Conservation (phyloP, 2,888 invertebrate species). For the Drosophila percnosoma region DNA sequence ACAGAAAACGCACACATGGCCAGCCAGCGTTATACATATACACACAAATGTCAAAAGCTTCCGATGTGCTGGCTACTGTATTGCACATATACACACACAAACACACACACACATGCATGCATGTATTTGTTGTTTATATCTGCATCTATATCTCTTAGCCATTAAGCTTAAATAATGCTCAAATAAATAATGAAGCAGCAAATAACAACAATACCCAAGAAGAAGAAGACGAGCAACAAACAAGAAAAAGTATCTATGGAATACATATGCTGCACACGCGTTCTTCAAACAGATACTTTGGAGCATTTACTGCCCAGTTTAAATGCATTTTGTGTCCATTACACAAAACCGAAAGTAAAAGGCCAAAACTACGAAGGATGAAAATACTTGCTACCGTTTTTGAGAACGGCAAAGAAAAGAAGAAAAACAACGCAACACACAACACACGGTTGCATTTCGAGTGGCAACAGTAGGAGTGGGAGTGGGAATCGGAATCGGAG, state of each 20-base stretch:
- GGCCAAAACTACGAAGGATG: conserved; percentile 23
- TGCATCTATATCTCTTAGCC: conserved; percentile 35
- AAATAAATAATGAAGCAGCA: conserved; percentile 55
- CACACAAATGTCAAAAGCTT: conserved; percentile 43
- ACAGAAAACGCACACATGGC: conserved; percentile 44
- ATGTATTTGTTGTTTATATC: conserved; percentile 6
- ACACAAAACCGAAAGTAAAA: conserved; percentile 68
- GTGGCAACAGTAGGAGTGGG: conserved; percentile 9
- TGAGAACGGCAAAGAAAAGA: background rate
- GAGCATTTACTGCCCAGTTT: conserved; percentile 49
- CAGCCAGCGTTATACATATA: conserved; percentile 36
- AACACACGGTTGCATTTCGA: conserved; percentile 27
- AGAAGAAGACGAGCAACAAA: conserved; percentile 5
- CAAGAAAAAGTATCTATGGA: conserved; percentile 42
- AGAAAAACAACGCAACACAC: conserved; percentile 18
- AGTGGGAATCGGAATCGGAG: conserved; percentile 4
- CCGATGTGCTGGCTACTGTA: conserved; percentile 42
- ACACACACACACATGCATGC: background rate
- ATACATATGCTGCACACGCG: conserved; percentile 54
- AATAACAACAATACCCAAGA: conserved; percentile 44
- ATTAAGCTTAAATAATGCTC: conserved; percentile 60
- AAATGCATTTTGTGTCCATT: conserved; percentile 64
- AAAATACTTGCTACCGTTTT: conserved; percentile 40
- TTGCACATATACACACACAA: conserved; percentile 2
- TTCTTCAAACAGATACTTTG: conserved; percentile 32